Percentiles rank a stretch among this genome's conserved stretches.
Conservation (phyloP, 2,797 vertebrate genomes). For the Dallia pectoralis region DNA sequence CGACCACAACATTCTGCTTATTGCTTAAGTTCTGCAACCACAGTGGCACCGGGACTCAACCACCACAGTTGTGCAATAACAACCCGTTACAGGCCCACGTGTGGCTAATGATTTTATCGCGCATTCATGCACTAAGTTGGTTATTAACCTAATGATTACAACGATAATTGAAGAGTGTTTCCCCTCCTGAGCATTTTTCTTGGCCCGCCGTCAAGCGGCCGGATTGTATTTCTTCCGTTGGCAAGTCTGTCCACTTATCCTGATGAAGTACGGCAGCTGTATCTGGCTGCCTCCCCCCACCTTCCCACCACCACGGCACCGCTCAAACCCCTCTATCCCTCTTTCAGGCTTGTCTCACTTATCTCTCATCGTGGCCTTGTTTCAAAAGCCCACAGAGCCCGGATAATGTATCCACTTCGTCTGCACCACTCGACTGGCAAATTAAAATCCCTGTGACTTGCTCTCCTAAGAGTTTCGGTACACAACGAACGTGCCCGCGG, state of each 20-base stretch:
- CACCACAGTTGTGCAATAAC: not conserved
- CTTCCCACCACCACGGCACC: not conserved
- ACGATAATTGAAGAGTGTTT: not conserved
- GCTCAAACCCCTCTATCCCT: not conserved
- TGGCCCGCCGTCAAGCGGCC: conserved; percentile 6
- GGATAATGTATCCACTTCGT: not conserved
- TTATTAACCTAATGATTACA: not conserved
- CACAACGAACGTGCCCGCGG: not conserved
- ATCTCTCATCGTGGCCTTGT: conserved; percentile 21
- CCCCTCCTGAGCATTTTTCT: conserved; percentile 3
- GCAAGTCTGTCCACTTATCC: conserved; percentile 8
- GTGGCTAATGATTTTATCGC: not conserved
- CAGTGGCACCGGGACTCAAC: no score
- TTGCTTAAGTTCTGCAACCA: no score
- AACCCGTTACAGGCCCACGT: not conserved
- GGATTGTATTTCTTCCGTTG: conserved; percentile 7
- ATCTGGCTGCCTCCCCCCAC: not conserved
- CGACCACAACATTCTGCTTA: no score
- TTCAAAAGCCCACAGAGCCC: conserved; percentile 17
- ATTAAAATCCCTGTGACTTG: conserved; percentile 14
- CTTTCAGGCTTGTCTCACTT: not conserved
- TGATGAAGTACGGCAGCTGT: conserved; percentile 14
- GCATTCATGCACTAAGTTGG: not conserved
- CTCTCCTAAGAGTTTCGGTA: not conserved
- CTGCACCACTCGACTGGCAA: not conserved